A percentile compares a stretch with the other conserved stretches of the same genome.
These are phyloP conservation scores for Oxystoma pomonae DNA, from an alignment of 2,888 invertebrate species.

Conservation along the genomic window DNA sequence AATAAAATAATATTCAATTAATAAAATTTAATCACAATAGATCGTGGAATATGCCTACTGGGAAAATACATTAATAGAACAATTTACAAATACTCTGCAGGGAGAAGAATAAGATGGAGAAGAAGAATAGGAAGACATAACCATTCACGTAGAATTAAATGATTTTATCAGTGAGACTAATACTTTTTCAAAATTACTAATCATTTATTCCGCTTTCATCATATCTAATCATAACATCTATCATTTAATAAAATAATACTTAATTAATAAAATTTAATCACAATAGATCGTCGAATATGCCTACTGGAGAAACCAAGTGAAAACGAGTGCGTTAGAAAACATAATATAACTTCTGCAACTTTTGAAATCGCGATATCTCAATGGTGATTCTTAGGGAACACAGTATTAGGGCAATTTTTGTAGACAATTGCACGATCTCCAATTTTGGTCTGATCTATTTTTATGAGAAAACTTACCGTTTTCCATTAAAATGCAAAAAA, in stretches of 20 bases:
- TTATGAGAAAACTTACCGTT: no score
- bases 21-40: slow-evolving; percentile 3
- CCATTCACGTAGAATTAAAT: slow-evolving; percentile 3
- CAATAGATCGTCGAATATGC: slow-evolving; percentile 8
- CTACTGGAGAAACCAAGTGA: slow-evolving; percentile 14
- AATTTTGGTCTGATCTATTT: no score
- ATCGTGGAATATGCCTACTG: slow-evolving; percentile 10
- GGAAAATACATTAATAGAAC: slow-evolving; percentile 12
- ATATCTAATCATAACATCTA: slow-evolving; percentile 3
- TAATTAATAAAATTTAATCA: neutral
- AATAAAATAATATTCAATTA: slow-evolving; percentile 4
- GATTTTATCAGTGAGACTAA: slow-evolving; percentile 1
- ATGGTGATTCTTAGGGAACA: no score
- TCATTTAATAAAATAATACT: slow-evolving; percentile 6
- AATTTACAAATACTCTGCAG: slow-evolving; percentile 1
- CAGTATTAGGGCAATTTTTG: no score
- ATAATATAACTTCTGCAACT: no score
- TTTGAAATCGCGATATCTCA: no score
- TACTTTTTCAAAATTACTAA: slow-evolving; percentile 5
- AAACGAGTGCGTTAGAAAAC: no score
- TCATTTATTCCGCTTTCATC: slow-evolving; percentile 3
- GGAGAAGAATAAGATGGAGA: slow-evolving; percentile 5
- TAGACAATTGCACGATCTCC: no score
- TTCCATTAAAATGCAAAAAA: no score
- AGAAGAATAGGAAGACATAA: slow-evolving; percentile 8